phyloP scores from a whole-genome alignment of 2,888 invertebrate species.

The Kryphioiulus occultus region DNA sequence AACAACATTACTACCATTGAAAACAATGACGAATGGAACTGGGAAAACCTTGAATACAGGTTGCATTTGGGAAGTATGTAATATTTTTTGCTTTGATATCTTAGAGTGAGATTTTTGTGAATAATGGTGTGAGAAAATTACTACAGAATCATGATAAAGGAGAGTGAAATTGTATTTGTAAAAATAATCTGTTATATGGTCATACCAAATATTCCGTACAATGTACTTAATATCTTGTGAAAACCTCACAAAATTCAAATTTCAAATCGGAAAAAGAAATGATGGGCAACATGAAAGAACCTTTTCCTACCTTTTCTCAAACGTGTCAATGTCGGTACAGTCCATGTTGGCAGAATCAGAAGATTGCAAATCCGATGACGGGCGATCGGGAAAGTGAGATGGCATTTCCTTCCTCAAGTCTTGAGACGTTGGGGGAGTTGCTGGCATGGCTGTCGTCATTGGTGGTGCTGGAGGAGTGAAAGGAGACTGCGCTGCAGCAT shows the following conservation, averaged over 20 bases:
- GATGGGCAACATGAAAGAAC: no score
- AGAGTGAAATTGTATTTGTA: no score
- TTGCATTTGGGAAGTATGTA: no score
- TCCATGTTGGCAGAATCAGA: constrained; percentile 54
- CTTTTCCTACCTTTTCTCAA: constrained; percentile 58
- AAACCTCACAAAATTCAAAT: no score
- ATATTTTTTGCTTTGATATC: no score
- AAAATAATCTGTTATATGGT: no score
- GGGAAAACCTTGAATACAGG: constrained; percentile 64
- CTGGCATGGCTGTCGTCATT: not conserved
- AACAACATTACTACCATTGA: not conserved
- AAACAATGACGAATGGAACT: constrained; percentile 59
- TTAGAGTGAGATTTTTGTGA: no score
- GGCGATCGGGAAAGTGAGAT: not conserved
- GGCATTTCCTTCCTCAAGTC: constrained; percentile 25
- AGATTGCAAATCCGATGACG: constrained; percentile 52
- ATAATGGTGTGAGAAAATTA: no score
- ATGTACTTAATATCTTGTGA: no score
- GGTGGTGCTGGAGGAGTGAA: constrained; percentile 13
- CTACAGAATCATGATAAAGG: no score
- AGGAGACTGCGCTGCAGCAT: constrained; percentile 54
- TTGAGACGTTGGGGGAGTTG: not conserved
- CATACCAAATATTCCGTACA: no score
- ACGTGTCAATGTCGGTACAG: constrained; percentile 54
- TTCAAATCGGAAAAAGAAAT: no score